Conservation (phyloP, 2,113 vertebrate genomes). For the Mustela lutreola region DNA sequence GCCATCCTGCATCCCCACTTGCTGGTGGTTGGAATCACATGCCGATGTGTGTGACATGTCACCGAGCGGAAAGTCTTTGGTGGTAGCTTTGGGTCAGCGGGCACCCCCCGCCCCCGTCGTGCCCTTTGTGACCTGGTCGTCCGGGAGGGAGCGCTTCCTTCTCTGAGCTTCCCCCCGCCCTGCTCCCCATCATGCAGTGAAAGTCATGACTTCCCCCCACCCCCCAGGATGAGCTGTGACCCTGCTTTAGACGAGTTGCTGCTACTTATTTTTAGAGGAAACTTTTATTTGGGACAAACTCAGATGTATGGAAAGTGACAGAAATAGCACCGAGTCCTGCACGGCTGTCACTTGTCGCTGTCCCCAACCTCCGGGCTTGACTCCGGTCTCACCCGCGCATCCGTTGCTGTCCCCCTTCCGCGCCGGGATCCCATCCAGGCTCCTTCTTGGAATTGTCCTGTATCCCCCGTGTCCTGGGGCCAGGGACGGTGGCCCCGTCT, state of each 20-base stretch:
- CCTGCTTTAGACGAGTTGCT: neutral
- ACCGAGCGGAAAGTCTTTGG: neutral
- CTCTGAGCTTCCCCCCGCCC: neutral
- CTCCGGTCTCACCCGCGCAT: neutral
- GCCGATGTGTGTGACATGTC: too few relatives aligned
- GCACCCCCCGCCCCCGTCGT: fast-evolving
- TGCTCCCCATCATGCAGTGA: neutral
- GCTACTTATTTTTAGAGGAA: neutral
- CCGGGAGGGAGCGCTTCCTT: neutral
- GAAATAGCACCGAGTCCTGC: neutral
- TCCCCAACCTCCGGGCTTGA: neutral
- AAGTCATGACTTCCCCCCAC: neutral
- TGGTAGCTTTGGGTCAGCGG: fast-evolving
- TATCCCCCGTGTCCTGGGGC: neutral
- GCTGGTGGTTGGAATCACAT: neutral
- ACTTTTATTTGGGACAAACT: neutral
- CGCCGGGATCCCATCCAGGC: neutral
- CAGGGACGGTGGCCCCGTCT: neutral
- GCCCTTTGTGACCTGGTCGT: fast-evolving
- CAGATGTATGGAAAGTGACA: neutral
- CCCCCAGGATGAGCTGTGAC: neutral
- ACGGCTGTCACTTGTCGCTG: fast-evolving
- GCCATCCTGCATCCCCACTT: neutral
- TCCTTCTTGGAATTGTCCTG: fast-evolving
- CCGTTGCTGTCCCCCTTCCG: neutral